These are phyloP conservation scores for Dexiosoma caninum DNA, from an alignment of 2,888 invertebrate genomes.

Conservation along the genomic window DNA sequence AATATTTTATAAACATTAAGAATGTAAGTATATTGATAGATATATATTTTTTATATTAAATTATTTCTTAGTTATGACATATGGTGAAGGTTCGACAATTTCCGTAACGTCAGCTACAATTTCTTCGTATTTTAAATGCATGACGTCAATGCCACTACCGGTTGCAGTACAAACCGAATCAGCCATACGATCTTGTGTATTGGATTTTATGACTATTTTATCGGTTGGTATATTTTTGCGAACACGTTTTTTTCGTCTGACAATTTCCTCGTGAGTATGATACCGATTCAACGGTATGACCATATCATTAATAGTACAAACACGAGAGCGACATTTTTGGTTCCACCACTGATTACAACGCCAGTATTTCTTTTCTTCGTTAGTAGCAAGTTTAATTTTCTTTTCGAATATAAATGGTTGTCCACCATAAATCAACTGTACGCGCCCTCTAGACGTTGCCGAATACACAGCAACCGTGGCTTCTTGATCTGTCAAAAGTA, in stretches of 20 bases:
- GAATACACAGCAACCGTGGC: slow-evolving; percentile 75
- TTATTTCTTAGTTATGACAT: slow-evolving; percentile 41
- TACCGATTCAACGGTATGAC: slow-evolving; percentile 77
- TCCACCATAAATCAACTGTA: slow-evolving; percentile 77
- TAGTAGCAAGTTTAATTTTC: slow-evolving; percentile 73
- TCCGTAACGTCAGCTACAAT: slow-evolving; percentile 76
- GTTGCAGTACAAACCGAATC: slow-evolving; percentile 46
- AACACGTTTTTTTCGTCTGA: slow-evolving; percentile 76
- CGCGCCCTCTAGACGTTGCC: slow-evolving; percentile 77
- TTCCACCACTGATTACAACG: slow-evolving; percentile 79
- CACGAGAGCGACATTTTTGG: slow-evolving; percentile 77
- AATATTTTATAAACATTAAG: slow-evolving; percentile 16
- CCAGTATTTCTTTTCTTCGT: slow-evolving; percentile 77
- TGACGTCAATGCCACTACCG: slow-evolving; percentile 65
- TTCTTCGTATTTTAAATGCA: slow-evolving; percentile 76
- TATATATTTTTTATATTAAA: background rate
- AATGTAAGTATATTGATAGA: slow-evolving; percentile 3
- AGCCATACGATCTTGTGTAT: background rate
- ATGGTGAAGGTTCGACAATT: slow-evolving; percentile 67
- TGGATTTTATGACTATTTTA: slow-evolving; percentile 34
- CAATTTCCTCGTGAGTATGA: slow-evolving; percentile 78
- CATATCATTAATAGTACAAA: slow-evolving; percentile 75
- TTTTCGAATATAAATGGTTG: slow-evolving; percentile 78
- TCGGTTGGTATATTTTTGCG: slow-evolving; percentile 67
- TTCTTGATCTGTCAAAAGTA: slow-evolving; percentile 66